Percentiles rank a stretch among this genome's conserved stretches.
Evolutionary conservation across 30 jellyfish, hydroid and myxozoan genomes (phyloP).

Genomic region (Hydra vulgaris): DNA sequence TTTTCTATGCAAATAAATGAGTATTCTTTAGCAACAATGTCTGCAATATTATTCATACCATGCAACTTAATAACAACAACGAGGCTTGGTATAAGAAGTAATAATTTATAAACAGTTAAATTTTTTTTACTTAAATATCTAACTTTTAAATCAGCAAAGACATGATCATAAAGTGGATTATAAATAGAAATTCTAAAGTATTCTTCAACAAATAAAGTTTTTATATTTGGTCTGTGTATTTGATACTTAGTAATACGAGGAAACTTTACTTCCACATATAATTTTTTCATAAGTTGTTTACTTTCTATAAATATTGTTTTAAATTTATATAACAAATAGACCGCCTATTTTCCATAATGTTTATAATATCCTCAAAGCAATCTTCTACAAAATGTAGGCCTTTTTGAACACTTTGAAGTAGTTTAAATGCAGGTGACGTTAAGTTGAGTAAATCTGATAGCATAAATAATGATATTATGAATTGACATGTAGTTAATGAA

Average conservation of each 20-base stretch:
- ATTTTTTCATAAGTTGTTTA: background rate
- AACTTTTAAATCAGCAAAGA: background rate
- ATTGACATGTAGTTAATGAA: too few species aligned
- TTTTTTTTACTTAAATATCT: background rate
- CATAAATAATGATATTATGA: background rate
- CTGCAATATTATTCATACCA: background rate
- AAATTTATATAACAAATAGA: background rate
- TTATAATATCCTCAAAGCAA: background rate
- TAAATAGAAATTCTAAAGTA: background rate
- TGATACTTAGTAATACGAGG: background rate
- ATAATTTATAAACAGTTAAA: background rate
- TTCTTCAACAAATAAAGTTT: background rate
- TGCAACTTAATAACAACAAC: background rate
- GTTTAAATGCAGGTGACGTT: background rate
- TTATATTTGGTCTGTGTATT: background rate
- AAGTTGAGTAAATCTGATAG: background rate
- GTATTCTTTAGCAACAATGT: background rate
- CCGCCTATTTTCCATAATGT: background rate
- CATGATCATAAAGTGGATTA: background rate
- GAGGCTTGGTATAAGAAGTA: background rate
- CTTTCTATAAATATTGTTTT: background rate
- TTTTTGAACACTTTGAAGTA: background rate
- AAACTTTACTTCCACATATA: background rate
- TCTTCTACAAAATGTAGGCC: background rate
- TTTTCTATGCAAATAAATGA: background rate